Base-by-base conservation (phyloP, 2,113 vertebrate species). In the Bostrychus sinensis region DNA sequence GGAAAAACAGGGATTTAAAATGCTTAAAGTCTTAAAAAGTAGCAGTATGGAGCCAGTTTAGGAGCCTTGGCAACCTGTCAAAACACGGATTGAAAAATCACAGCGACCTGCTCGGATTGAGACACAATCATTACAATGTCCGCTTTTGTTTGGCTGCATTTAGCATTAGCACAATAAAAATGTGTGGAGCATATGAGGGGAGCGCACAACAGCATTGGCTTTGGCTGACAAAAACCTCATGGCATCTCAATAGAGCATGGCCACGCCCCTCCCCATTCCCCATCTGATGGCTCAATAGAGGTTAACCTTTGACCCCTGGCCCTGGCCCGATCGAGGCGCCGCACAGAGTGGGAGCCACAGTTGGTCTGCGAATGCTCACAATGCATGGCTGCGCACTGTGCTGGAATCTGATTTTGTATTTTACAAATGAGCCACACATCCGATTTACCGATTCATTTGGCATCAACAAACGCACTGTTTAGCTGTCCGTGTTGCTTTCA, bases 281-380 rank as follows among this genome's bases (percentile, higher is more conserved):
- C 72, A 61, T 70, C 70, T 89, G 89, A 92, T 85, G 77, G 88
- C 89, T 91, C 90, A 90, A 91, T 90, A 89, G 84, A 87, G 48
- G 63, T 36, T 63, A 75, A 89, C 32, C 90, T 82, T 43, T 86
- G 34, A 89, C 87, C 87, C 63, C 22, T 14, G 66, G 84, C 56
- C 64, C 68, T 46, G 68, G 68, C 68, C 72, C 42, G 20, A 30
- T 54, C 43, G 42, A 37, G 63, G 46, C 10, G 20, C 46, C 59
- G 22, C 37, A 51, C 58, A 37, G 68, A 70, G 61, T 3, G 56
- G 69, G 75, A 17, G 36, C 72, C 64, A 2, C 78, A 39, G 70
- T 82, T 51, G 66, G n/a, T 82, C 69, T 74, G 60, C 42, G 38
- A 61, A 56, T 70, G 10, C 1, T 7, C 65, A 60, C 62, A 56